Conservation (phyloP, 1,140 invertebrate genomes). For the Cherax quadricarinatus region DNA sequence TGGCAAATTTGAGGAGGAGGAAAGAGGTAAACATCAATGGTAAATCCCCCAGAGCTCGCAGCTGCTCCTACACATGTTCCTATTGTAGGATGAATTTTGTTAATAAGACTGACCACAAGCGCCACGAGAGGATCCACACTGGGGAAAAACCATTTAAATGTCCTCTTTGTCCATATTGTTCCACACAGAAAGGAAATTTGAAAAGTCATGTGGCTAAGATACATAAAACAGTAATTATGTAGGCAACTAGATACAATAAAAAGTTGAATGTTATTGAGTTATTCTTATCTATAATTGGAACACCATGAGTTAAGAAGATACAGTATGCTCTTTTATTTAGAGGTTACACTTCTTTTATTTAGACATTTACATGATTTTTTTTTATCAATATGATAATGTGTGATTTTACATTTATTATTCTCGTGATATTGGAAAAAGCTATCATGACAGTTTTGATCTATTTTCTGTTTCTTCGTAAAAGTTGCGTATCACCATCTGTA, state of each 20-base stretch:
- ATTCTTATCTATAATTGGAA: not conserved
- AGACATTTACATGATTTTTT: not conserved
- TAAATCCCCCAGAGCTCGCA: not conserved
- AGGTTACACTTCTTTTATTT: no score
- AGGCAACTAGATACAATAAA: not conserved
- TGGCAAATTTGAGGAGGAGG: conserved; percentile 4
- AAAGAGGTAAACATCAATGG: not conserved
- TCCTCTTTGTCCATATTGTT: conserved; percentile 32
- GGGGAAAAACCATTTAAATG: conserved; percentile 57
- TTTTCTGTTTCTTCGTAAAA: no score
- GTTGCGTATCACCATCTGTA: no score
- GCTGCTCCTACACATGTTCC: not conserved
- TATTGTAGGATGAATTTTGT: conserved; percentile 27
- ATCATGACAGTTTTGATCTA: no score
- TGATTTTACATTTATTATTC: not conserved
- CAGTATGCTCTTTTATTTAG: no score
- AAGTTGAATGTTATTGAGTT: not conserved
- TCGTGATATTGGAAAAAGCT: not conserved
- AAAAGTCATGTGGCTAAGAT: conserved; percentile 29
- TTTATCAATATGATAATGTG: not conserved
- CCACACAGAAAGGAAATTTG: conserved; percentile 55
- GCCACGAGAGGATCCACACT: conserved; percentile 40
- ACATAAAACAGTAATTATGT: not conserved
- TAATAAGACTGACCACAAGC: conserved; percentile 24
- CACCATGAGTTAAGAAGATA: not conserved